These are phyloP conservation scores for Hecatera dysodea DNA, from an alignment of 2,888 invertebrate species.

Conservation along the genomic window DNA sequence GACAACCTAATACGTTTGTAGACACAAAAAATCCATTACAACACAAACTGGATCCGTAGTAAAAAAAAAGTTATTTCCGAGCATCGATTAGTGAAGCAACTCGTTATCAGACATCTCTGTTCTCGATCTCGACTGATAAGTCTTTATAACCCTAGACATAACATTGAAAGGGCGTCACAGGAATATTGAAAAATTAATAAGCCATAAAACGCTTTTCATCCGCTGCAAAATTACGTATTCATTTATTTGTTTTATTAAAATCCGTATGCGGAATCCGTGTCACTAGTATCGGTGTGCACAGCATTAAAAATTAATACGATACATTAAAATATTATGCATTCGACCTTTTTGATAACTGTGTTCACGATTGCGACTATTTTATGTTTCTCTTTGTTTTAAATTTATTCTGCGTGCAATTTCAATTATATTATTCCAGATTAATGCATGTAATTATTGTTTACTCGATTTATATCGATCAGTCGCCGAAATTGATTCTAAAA, in stretches of 20 bases:
- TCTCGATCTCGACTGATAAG: constrained; percentile 75
- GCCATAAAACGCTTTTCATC: constrained; percentile 44
- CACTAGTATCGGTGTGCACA: constrained; percentile 34
- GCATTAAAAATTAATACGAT: constrained; percentile 54
- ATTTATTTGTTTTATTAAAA: constrained; percentile 54
- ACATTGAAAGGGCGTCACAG: constrained; percentile 50
- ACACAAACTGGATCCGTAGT: constrained; percentile 46
- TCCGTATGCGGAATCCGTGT: constrained; percentile 35
- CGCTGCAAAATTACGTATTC: constrained; percentile 43
- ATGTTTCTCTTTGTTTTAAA: constrained; percentile 22
- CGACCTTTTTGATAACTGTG: constrained; percentile 42
- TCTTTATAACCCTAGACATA: constrained; percentile 51
- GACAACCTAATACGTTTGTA: constrained; percentile 61
- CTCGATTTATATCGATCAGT: constrained; percentile 17
- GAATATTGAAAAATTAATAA: constrained; percentile 48
- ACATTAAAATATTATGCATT: constrained; percentile 42
- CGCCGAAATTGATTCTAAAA: constrained; percentile 12
- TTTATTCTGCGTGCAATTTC: constrained; percentile 15
- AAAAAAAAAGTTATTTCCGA: constrained; percentile 60
- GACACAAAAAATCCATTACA: constrained; percentile 72
- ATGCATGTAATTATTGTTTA: constrained; percentile 8
- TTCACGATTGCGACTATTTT: constrained; percentile 37
- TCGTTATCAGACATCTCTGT: constrained; percentile 74
- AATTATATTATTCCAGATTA: constrained; percentile 13
- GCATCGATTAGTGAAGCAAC: constrained; percentile 70